Conservation (phyloP, 2,797 vertebrate species). For the Halcyon badia region DNA sequence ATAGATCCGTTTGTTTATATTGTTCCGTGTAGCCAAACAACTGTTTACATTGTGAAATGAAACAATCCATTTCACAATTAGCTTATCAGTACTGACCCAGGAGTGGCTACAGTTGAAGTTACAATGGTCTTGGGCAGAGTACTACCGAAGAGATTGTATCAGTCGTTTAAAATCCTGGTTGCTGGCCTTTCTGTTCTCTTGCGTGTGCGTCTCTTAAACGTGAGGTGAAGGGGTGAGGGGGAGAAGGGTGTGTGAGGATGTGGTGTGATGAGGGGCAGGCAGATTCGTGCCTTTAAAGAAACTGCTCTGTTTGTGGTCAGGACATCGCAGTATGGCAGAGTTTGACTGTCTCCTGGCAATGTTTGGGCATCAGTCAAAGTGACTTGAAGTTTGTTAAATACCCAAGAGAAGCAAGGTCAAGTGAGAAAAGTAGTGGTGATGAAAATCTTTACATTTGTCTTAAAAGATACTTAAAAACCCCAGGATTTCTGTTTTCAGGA, state of each 20-base stretch:
- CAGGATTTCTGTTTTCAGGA: background rate
- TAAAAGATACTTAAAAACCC: background rate
- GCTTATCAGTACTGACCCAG: background rate
- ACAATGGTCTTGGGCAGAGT: background rate
- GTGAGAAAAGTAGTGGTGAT: background rate
- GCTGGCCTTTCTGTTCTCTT: background rate
- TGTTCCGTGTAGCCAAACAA: background rate
- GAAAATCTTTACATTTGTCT: background rate
- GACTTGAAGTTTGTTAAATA: background rate
- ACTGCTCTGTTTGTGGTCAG: background rate
- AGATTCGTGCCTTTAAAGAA: background rate
- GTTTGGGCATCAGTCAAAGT: background rate
- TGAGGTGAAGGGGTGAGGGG: accelerated
- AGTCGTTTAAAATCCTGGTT: background rate
- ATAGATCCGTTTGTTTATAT: background rate
- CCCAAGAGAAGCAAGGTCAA: background rate
- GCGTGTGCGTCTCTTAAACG: accelerated
- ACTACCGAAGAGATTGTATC: background rate
- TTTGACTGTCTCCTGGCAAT: background rate
- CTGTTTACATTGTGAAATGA: background rate
- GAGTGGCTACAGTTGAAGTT: background rate
- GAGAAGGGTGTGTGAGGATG: background rate
- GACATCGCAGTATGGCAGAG: background rate
- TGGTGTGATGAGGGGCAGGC: background rate
- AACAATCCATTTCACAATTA: background rate